Percentiles rank a stretch among this genome's conserved stretches.
phyloP scores from a whole-genome alignment of 2,113 vertebrate species.

The Mustela lutreola region DNA sequence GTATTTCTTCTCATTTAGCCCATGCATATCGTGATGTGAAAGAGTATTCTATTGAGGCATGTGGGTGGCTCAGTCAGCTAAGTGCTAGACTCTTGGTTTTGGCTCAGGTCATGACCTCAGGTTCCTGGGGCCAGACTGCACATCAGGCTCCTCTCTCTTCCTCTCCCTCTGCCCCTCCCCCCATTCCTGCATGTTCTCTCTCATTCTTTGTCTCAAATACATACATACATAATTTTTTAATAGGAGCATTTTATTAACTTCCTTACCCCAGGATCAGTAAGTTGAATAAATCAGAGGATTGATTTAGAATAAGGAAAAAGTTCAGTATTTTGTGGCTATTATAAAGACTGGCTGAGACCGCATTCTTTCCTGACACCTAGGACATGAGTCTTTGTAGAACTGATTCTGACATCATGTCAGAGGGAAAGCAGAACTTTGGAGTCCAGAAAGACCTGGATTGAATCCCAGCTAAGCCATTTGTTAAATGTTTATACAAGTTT shows the following conservation, averaged over 20 bases:
- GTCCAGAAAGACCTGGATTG: background rate
- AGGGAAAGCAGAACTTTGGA: background rate
- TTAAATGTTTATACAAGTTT: background rate
- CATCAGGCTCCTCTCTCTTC: background rate
- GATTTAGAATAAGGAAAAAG: background rate
- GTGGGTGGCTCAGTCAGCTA: background rate
- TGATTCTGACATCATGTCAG: background rate
- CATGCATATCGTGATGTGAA: background rate
- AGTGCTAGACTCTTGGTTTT: background rate
- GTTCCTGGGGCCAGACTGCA: background rate
- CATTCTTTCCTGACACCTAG: background rate
- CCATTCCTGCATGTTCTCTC: background rate
- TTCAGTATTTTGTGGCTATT: background rate
- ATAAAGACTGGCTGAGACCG: background rate
- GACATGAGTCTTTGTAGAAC: background rate
- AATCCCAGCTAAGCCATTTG: background rate
- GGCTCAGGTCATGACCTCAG: background rate
- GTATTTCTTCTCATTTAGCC: background rate
- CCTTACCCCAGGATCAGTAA: background rate
- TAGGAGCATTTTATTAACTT: background rate
- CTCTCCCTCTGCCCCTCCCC: background rate
- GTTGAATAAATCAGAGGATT: background rate
- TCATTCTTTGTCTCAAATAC: no score
- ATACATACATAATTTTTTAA: background rate
- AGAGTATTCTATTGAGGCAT: background rate